These are phyloP conservation scores for Melanotaenia parkinsoni DNA, from an alignment of 2,797 vertebrate species.

Conservation along the genomic window DNA sequence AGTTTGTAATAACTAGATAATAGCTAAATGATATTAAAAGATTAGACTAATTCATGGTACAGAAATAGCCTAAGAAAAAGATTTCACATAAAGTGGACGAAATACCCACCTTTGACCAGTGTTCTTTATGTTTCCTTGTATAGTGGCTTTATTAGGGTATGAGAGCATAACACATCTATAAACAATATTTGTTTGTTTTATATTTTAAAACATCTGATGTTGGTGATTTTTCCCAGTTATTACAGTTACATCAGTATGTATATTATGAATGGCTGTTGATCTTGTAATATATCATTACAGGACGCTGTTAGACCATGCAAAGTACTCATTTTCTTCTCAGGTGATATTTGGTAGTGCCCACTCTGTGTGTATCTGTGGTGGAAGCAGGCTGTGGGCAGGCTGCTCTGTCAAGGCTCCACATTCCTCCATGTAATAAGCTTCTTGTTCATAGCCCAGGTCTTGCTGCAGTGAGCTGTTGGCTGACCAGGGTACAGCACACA, in stretches of 20 bases:
- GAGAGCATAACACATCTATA: too few species aligned
- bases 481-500: conserved; percentile 68
- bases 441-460: conserved; percentile 66
- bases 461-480: conserved; percentile 57
- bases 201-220: too few species aligned
- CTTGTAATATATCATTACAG: not conserved
- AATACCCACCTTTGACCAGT: not conserved
- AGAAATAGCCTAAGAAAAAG: not conserved
- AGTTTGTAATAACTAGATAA: not conserved
- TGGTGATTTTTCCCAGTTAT: not conserved
- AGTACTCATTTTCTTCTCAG: conserved; percentile 11
- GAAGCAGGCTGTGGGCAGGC: conserved; percentile 28
- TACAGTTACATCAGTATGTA: not conserved
- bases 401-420: conserved; percentile 40
- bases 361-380: conserved; percentile 10
- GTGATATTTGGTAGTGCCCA: conserved; percentile 21
- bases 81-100: not conserved
- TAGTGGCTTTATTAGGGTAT: too few species aligned
- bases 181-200: too few species aligned
- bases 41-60: not conserved
- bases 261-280: not conserved
- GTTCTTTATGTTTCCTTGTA: too few species aligned
- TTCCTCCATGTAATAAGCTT: conserved; percentile 71
- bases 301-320: not conserved
- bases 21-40: not conserved